Percentiles rank a stretch among this genome's conserved stretches.
These are phyloP conservation scores for Neogale vison DNA, from an alignment of 2,113 vertebrate genomes.

Conservation along the genomic window DNA sequence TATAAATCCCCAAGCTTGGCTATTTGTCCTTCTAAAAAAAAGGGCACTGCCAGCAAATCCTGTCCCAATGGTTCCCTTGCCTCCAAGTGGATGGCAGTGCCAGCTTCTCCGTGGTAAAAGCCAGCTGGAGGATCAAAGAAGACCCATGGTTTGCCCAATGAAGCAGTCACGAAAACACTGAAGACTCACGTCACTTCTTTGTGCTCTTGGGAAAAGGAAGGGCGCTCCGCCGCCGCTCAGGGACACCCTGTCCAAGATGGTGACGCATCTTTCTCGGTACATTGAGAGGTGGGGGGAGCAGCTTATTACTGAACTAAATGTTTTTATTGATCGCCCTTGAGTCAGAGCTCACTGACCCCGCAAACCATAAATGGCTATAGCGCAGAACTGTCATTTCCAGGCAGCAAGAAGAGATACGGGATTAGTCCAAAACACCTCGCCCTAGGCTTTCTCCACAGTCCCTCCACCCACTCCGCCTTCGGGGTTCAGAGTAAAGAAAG, in stretches of 20 bases:
- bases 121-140: neutral
- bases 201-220: neutral
- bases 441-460: neutral
- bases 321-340: conserved; percentile 72
- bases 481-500: too few species aligned
- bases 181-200: neutral
- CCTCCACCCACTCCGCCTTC: neutral
- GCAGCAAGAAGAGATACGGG: conserved; percentile 42
- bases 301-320: conserved; percentile 73
- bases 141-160: neutral
- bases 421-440: conserved; percentile 34
- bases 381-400: conserved; percentile 70
- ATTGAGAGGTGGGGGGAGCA: neutral
- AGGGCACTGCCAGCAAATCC: neutral
- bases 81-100: neutral
- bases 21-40: neutral
- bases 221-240: neutral
- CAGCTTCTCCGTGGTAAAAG: neutral
- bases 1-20: neutral
- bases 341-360: conserved; percentile 66
- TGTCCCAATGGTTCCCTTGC: neutral
- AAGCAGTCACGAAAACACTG: neutral
- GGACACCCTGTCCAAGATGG: conserved; percentile 51
- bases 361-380: conserved; percentile 61
- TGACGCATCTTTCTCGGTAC: conserved; percentile 48